Conservation (phyloP, 1,140 invertebrate species). For the Drosophila kepulauana region DNA sequence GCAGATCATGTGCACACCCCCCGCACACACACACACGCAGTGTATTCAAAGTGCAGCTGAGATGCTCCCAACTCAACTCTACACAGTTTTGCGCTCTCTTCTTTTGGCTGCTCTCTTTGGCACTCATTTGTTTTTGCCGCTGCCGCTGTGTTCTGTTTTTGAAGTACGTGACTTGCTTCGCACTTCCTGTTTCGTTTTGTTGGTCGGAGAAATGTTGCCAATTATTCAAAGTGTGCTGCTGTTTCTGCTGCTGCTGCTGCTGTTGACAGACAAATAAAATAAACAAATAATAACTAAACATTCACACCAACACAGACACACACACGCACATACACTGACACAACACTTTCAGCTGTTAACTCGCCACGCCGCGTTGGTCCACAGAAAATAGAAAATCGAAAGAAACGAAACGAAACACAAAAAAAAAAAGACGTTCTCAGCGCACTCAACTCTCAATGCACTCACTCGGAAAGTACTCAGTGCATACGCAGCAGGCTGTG, state of each 20-base stretch:
- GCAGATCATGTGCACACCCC: slow-evolving; percentile 37
- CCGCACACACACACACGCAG: not conserved
- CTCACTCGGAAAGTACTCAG: slow-evolving; percentile 20
- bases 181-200: slow-evolving; percentile 57
- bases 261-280: slow-evolving; percentile 46
- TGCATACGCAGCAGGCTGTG: not conserved
- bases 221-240: slow-evolving; percentile 52
- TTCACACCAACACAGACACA: not conserved
- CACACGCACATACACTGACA: not conserved
- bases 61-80: slow-evolving; percentile 6
- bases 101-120: slow-evolving; percentile 18
- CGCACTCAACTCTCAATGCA: slow-evolving; percentile 24
- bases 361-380: slow-evolving; percentile 52
- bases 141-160: slow-evolving; percentile 45
- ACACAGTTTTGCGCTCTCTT: slow-evolving; percentile 8
- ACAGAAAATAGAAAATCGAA: slow-evolving; percentile 17
- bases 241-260: slow-evolving; percentile 21
- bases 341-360: not conserved
- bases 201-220: slow-evolving; percentile 57
- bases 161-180: slow-evolving; percentile 59
- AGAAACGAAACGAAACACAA: not conserved
- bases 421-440: not conserved
- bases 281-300: slow-evolving; percentile 55
- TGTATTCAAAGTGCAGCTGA: slow-evolving; percentile 1
- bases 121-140: slow-evolving; percentile 13